Evolutionary conservation across 2,797 vertebrate genomes (phyloP), one percentile per base, ranked within the genome.

Genomic region (Hylomyscus alleni): DNA sequence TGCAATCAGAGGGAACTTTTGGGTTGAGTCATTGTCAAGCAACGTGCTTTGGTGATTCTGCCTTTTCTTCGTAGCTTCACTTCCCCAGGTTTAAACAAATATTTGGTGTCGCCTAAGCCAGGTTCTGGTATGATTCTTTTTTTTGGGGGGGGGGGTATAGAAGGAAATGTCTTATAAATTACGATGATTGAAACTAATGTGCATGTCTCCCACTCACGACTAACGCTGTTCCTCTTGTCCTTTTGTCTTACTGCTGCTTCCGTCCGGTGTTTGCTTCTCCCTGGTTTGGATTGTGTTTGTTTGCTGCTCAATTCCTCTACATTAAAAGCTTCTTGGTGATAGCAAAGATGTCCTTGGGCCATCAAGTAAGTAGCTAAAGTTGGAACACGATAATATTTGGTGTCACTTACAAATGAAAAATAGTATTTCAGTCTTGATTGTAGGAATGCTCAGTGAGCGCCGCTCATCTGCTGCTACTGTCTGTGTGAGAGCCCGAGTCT

Each of bases 301-400:
- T 98, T 98, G 98, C 98, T 98, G 98, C 98, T 98, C 98, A 98
- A 98, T 98, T 98, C 97, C 97, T 93, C 93, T 98, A 94, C 98
- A 97, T 96, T 87, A 95, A 96, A 98, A 99, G 99, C 99, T 99
- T 97, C 99, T 99, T 98, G 99, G 99, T 98, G 99, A 99, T 98
- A 99, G 98, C 99, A 99, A 98, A 99, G 99, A 99, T 98, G 98
- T 98, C 97, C 99, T 99, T 98, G 98, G 98, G 98, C 98, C 98
- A 96, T 98, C 99, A 98, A 99, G 99, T 99, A 99, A 99, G 99
- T 99, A 96, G 98, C 95, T 98, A 67, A 96, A 96, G 97, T 98
- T 98, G 97, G 80, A 96, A 3, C 67, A 4, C 22, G 15, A 92
- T 96, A 80, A 60, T 93, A 92, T 94, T 97, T 94, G 14, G 75